Conservation (phyloP, 2,888 invertebrate genomes). For the Galeruca laticollis region DNA sequence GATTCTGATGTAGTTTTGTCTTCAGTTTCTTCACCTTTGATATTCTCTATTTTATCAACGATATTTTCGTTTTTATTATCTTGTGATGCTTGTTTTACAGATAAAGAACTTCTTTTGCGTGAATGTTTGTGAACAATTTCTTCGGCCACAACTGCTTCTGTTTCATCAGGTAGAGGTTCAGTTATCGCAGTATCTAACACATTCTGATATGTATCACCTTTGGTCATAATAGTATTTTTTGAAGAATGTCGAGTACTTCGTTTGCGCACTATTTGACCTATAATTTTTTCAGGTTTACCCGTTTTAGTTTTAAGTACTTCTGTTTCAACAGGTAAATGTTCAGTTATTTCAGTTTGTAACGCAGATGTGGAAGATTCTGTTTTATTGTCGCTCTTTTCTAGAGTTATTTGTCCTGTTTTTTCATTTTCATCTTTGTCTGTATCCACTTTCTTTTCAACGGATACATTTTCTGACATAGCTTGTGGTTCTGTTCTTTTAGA, state of each 20-base stretch:
- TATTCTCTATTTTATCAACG: neutral
- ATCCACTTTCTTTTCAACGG: neutral
- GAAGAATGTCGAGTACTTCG: neutral
- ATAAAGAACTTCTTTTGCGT: neutral
- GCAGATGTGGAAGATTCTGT: too few relatives aligned
- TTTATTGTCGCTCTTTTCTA: too few relatives aligned
- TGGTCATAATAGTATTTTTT: neutral
- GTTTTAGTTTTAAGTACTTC: neutral
- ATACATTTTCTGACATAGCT: neutral
- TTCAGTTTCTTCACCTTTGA: neutral
- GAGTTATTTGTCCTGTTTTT: neutral
- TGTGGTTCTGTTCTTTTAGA: too few relatives aligned
- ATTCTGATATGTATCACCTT: neutral
- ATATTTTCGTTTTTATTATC: neutral
- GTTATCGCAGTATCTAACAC: neutral
- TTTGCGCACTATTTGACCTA: neutral
- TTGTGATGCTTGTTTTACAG: neutral
- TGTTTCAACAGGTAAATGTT: neutral
- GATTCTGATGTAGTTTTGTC: too few relatives aligned
- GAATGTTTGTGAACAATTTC: neutral
- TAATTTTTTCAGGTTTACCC: neutral
- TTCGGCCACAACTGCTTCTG: neutral
- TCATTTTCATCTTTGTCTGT: neutral
- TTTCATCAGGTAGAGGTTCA: neutral
- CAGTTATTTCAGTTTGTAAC: neutral